These are phyloP conservation scores for Dichetophora obliterata DNA, from an alignment of 2,888 invertebrate species.

Conservation along the genomic window DNA sequence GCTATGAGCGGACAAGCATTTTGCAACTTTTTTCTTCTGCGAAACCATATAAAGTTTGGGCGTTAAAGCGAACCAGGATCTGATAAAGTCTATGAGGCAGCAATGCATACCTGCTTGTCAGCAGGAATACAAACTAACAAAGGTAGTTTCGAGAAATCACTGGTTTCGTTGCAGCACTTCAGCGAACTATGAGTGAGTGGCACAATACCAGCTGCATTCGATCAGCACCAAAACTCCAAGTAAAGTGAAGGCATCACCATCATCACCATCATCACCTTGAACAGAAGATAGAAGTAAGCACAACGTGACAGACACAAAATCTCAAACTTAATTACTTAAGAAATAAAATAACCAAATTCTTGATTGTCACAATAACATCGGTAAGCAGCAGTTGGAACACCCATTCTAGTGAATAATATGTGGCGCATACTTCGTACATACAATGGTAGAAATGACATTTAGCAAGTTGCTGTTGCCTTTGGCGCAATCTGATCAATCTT, in stretches of 20 bases:
- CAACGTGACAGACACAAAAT: constrained; percentile 39
- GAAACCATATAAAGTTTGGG: not conserved
- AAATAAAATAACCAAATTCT: constrained; percentile 24
- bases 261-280: too few species aligned
- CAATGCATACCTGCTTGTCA: too few species aligned
- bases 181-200: not conserved
- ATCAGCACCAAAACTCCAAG: not conserved
- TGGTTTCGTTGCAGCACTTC: not conserved
- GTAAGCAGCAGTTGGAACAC: not conserved
- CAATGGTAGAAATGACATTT: not conserved
- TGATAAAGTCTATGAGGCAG: not conserved
- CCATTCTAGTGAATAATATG: not conserved
- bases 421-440: not conserved
- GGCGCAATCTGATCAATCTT: not conserved
- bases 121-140: not conserved
- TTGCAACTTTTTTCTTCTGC: not conserved
- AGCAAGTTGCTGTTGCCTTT: too few species aligned
- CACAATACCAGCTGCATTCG: not conserved
- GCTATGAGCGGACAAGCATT: not conserved
- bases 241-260: too few species aligned
- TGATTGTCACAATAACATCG: constrained; percentile 3
- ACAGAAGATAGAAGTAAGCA: not conserved
- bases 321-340: constrained; percentile 38
- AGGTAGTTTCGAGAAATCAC: too few species aligned
- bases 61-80: constrained; percentile 2